Evolutionary conservation across 2,797 vertebrate genomes (phyloP).

Genomic region (Podarcis lilfordi): DNA sequence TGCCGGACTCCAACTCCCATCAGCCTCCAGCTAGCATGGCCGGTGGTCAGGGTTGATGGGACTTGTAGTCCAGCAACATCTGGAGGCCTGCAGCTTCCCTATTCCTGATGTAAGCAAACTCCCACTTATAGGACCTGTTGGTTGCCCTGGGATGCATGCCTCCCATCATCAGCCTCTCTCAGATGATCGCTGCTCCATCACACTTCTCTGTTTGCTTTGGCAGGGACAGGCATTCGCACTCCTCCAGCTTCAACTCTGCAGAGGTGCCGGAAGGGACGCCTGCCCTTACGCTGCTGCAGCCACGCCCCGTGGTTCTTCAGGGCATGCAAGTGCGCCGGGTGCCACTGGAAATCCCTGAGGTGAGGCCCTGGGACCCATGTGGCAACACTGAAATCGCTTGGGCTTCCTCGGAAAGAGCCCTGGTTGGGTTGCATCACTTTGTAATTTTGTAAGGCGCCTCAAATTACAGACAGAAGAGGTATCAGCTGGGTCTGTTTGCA

Average conservation of each 20-base stretch:
- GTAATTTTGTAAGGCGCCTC: not conserved
- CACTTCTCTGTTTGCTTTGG: not conserved
- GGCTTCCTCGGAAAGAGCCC: not conserved
- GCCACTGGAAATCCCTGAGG: slow-evolving; percentile 91
- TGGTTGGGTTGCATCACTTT: no score
- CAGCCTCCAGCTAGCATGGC: no score
- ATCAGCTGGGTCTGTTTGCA: no score
- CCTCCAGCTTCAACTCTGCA: slow-evolving; percentile 91
- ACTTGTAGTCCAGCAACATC: not conserved
- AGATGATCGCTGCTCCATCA: accelerated
- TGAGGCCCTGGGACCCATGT: slow-evolving; percentile 61
- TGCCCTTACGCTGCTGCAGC: slow-evolving; percentile 85
- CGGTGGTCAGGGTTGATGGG: not conserved
- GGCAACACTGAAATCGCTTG: not conserved
- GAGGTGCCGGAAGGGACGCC: slow-evolving; percentile 87
- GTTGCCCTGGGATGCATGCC: no score
- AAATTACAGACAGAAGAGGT: no score
- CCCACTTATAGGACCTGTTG: not conserved
- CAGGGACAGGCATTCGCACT: slow-evolving; percentile 92
- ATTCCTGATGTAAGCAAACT: not conserved
- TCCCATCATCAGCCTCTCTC: not conserved
- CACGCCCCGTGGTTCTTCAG: slow-evolving; percentile 88
- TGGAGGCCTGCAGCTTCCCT: not conserved
- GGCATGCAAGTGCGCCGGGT: slow-evolving; percentile 94
- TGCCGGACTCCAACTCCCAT: no score